Evolutionary conservation across 2,797 vertebrate species (phyloP).

Genomic region (Centropyge bicolor): DNA sequence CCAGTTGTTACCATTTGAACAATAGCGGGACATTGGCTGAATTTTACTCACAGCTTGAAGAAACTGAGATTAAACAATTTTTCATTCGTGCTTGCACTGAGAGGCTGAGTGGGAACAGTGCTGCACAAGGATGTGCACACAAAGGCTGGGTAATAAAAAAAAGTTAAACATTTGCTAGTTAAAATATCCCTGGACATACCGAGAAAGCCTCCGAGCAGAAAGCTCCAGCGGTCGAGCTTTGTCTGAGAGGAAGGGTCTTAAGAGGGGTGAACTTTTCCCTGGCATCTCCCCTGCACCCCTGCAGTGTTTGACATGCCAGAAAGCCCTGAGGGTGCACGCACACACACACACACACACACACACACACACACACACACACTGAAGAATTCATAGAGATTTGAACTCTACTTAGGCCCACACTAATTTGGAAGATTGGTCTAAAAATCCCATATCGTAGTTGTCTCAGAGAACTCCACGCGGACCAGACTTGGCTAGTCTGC

Average conservation of each 20-base stretch:
- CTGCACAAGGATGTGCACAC: slow-evolving; percentile 40
- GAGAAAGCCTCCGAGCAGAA: slow-evolving; percentile 64
- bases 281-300: slow-evolving; percentile 57
- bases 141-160: slow-evolving; percentile 65
- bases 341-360: neutral
- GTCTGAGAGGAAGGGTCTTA: slow-evolving; percentile 58
- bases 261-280: slow-evolving; percentile 60
- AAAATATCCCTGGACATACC: slow-evolving; percentile 68
- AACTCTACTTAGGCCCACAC: slow-evolving; percentile 27
- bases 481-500: slow-evolving; percentile 34
- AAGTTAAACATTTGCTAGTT: slow-evolving; percentile 79
- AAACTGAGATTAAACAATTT: slow-evolving; percentile 66
- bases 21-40: slow-evolving; percentile 40
- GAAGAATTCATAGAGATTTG: slow-evolving; percentile 32
- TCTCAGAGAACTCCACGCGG: slow-evolving; percentile 14
- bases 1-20: slow-evolving; percentile 49
- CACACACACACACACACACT: slow-evolving; percentile 17
- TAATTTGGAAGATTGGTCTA: slow-evolving; percentile 28
- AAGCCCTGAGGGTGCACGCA: slow-evolving; percentile 44
- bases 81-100: slow-evolving; percentile 53
- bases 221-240: slow-evolving; percentile 57
- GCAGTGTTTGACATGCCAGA: slow-evolving; percentile 59
- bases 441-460: slow-evolving; percentile 26
- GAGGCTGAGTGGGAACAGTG: slow-evolving; percentile 51
- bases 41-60: slow-evolving; percentile 47